Evolutionary conservation across 2,888 invertebrate species (phyloP).

Genomic region (Villa cingulata): DNA sequence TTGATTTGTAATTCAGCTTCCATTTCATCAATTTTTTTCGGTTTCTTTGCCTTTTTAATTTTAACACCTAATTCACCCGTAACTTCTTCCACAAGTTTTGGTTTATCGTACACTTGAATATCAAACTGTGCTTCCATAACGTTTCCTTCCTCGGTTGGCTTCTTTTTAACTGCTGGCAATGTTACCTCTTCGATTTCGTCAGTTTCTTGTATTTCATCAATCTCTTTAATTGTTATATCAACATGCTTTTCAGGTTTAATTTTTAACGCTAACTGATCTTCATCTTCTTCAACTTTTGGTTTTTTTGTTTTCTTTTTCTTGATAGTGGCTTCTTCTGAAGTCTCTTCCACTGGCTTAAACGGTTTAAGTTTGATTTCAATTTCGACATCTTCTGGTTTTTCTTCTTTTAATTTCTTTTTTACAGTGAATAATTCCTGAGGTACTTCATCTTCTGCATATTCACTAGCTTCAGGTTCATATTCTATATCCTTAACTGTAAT

Average conservation of each 20-base stretch:
- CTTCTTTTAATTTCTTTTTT: not conserved
- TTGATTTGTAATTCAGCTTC: not conserved
- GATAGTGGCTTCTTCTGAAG: constrained; percentile 25
- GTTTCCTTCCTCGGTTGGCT: constrained; percentile 20
- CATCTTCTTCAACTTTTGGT: too few relatives aligned
- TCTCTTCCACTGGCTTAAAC: constrained; percentile 6
- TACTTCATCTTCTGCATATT: constrained; percentile 17
- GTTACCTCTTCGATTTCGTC: constrained; percentile 19
- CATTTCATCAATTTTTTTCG: not conserved
- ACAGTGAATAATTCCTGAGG: constrained; percentile 11
- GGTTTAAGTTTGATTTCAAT: constrained; percentile 5
- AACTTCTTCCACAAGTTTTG: too few relatives aligned
- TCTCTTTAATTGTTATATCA: constrained; percentile 21
- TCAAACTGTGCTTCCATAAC: too few relatives aligned
- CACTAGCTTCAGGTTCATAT: not conserved
- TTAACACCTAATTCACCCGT: too few relatives aligned
- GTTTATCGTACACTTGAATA: too few relatives aligned
- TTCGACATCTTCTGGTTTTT: constrained; percentile 6
- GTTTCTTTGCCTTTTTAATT: too few relatives aligned
- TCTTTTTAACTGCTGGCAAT: constrained; percentile 21
- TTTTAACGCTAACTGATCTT: too few relatives aligned
- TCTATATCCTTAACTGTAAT: not conserved
- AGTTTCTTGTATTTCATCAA: constrained; percentile 1
- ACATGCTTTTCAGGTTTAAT: constrained; percentile 6
- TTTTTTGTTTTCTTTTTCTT: constrained; percentile 17